Evolutionary conservation across 2,888 invertebrate species (phyloP).

Genomic region (Hemicrepidius hirtus): DNA sequence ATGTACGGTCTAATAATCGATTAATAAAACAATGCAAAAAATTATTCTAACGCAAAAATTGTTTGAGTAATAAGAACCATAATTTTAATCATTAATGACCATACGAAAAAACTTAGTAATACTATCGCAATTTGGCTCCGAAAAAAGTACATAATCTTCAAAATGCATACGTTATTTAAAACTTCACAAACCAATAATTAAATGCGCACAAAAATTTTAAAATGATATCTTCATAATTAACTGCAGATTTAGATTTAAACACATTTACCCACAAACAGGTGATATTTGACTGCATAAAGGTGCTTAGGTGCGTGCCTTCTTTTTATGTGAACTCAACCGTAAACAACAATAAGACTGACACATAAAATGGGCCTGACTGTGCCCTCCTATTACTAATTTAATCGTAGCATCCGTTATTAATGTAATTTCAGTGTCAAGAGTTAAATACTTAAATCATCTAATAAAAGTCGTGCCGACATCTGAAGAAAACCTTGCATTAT

Average conservation of each 20-base stretch:
- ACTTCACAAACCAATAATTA: background rate
- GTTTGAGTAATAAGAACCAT: background rate
- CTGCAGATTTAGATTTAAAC: too few relatives aligned
- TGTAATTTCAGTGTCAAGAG: constrained; percentile 46
- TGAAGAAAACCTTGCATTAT: background rate
- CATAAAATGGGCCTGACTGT: constrained; percentile 6
- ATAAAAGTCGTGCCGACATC: constrained; percentile 21
- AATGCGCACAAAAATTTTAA: background rate
- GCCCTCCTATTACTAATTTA: constrained; percentile 16
- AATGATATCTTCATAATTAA: background rate
- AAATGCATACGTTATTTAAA: background rate
- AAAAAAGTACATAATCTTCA: background rate
- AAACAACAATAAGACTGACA: constrained; percentile 4
- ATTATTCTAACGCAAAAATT: constrained; percentile 4
- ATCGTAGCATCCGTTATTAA: constrained; percentile 36
- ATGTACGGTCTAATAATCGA: background rate
- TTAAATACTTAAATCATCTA: constrained; percentile 40
- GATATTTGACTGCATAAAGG: background rate
- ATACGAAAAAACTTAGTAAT: background rate
- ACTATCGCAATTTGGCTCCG: background rate
- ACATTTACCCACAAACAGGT: background rate
- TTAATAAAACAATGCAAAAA: background rate
- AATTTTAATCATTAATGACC: constrained; percentile 14
- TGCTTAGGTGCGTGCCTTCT: background rate
- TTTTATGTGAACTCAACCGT: constrained; percentile 22